Evolutionary conservation across 2,888 invertebrate genomes (phyloP).

Genomic region (Conomelus anceps): DNA sequence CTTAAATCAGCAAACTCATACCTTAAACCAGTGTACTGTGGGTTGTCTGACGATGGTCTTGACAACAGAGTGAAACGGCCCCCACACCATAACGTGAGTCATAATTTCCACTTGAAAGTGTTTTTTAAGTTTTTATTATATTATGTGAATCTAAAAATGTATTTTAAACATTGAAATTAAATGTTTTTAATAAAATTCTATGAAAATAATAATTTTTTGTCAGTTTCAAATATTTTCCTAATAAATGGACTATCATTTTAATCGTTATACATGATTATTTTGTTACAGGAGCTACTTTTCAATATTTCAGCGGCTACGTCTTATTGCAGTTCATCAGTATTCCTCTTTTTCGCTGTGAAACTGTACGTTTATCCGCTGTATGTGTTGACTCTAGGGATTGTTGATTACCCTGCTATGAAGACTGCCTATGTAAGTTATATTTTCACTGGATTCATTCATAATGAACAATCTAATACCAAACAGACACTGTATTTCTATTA

Average conservation of each 20-base stretch:
- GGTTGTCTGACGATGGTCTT: no score
- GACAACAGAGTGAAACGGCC: no score
- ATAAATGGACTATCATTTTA: background rate
- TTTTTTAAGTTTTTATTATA: no score
- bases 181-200: background rate
- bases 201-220: background rate
- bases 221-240: slow-evolving; percentile 7
- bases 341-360: slow-evolving; percentile 71
- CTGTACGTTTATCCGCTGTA: slow-evolving; percentile 70
- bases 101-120: no score
- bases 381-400: slow-evolving; percentile 62
- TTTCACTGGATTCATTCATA: background rate
- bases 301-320: slow-evolving; percentile 69
- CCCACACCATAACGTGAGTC: no score
- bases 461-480: background rate
- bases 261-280: slow-evolving; percentile 18
- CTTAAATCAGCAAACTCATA: no score
- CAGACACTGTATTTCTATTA: background rate
- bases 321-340: slow-evolving; percentile 71
- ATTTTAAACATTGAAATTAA: background rate
- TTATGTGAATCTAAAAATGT: no score
- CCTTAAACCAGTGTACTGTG: no score
- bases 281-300: slow-evolving; percentile 69
- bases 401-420: slow-evolving; percentile 84
- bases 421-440: slow-evolving; percentile 69